Conservation (phyloP, 1,140 invertebrate species). For the Centruroides vittatus region DNA sequence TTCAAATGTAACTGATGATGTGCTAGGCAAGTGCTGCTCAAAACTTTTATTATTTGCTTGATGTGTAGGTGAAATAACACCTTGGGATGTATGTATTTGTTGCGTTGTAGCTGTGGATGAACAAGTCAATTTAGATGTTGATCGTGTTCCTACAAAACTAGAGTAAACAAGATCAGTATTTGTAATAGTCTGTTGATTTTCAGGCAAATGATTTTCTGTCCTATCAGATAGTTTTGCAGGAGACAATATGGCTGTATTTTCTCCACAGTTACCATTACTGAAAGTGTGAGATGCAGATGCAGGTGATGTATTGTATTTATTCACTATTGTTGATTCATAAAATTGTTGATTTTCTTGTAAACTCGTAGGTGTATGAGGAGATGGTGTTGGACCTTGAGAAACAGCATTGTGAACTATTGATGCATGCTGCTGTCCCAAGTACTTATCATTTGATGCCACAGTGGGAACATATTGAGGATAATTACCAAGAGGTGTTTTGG, state of each 20-base stretch:
- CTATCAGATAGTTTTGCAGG: conserved; percentile 5
- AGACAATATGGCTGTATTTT: not conserved
- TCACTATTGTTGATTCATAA: not conserved
- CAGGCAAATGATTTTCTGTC: conserved; percentile 10
- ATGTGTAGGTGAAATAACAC: not conserved
- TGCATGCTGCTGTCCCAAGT: too few species aligned
- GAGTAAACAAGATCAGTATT: conserved; percentile 4
- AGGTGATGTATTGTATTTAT: conserved; percentile 1
- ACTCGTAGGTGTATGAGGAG: not conserved
- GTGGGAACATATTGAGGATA: not conserved
- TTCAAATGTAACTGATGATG: not conserved
- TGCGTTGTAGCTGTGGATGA: conserved; percentile 2
- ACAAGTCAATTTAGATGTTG: conserved; percentile 4
- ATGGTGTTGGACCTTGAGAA: too few species aligned
- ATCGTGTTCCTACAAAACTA: not conserved
- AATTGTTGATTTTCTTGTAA: conserved; percentile 34
- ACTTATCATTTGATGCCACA: not conserved
- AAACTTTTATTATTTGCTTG: not conserved
- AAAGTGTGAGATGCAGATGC: conserved; percentile 8
- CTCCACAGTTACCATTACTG: conserved; percentile 14
- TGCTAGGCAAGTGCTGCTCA: not conserved
- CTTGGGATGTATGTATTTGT: conserved; percentile 6
- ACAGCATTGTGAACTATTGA: too few species aligned
- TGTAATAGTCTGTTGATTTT: not conserved
- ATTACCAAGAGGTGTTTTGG: not conserved